Evolutionary conservation across 2,888 invertebrate species (phyloP).

Genomic region (Cosmia pyralina): DNA sequence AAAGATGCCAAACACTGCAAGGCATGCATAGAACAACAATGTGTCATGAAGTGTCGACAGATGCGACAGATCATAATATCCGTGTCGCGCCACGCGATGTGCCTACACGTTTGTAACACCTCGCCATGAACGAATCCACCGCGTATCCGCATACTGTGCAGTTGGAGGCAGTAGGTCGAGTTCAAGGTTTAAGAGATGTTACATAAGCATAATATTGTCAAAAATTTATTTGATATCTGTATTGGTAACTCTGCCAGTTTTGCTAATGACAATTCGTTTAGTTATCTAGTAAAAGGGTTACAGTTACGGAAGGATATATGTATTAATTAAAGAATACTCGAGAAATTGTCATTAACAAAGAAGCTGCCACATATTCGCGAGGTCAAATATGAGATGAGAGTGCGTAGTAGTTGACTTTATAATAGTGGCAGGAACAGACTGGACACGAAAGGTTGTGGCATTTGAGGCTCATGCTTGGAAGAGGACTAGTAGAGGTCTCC

Average conservation of each 20-base stretch:
- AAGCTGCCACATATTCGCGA: no score
- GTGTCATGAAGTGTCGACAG: constrained; percentile 54
- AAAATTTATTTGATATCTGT: background rate
- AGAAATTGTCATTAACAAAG: no score
- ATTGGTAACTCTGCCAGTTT: background rate
- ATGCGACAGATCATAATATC: constrained; percentile 31
- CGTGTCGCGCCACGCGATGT: background rate
- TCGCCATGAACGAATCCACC: no score
- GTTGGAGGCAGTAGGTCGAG: constrained; percentile 29
- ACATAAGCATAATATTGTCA: background rate
- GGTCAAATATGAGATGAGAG: no score
- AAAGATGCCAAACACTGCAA: constrained; percentile 53
- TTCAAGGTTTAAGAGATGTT: constrained; percentile 17
- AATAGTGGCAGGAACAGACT: no score
- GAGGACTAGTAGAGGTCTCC: no score
- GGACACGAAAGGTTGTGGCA: no score
- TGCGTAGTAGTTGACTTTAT: no score
- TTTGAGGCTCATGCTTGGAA: no score
- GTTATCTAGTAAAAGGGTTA: background rate
- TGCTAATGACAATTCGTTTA: background rate
- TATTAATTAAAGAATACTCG: no score
- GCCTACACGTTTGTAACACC: constrained; percentile 23
- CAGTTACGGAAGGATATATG: background rate
- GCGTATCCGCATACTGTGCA: constrained; percentile 17
- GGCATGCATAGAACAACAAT: constrained; percentile 39